Conservation (phyloP, 2,888 invertebrate species). For the Dichetophora obliterata region DNA sequence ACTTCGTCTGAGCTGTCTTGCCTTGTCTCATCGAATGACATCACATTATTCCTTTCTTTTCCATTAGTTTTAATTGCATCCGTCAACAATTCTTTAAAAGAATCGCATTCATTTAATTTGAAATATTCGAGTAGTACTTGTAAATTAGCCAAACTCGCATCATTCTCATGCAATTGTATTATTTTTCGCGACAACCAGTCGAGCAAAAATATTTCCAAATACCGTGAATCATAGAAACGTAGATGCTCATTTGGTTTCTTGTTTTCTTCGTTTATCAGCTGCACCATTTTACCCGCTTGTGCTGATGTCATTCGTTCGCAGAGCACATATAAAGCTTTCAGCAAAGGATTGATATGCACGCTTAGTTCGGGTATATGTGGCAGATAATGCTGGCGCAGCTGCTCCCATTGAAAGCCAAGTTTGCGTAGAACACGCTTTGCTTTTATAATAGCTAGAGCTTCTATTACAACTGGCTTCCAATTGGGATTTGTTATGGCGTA, state of each 20-base stretch:
- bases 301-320: constrained; percentile 68
- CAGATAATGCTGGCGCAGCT: constrained; percentile 61
- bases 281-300: constrained; percentile 58
- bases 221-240: constrained; percentile 58
- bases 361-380: constrained; percentile 65
- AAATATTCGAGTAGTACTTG: constrained; percentile 60
- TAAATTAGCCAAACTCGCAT: constrained; percentile 56
- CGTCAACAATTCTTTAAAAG: constrained; percentile 54
- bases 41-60: neutral
- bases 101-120: constrained; percentile 58
- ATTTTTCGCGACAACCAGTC: constrained; percentile 61
- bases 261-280: constrained; percentile 53
- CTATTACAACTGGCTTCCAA: constrained; percentile 71
- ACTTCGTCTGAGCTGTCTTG: constrained; percentile 36
- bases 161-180: constrained; percentile 52
- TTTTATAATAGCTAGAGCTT: constrained; percentile 71
- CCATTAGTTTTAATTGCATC: constrained; percentile 55
- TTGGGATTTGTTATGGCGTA: constrained; percentile 59
- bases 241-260: constrained; percentile 51
- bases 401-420: constrained; percentile 64
- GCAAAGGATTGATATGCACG: constrained; percentile 67
- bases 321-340: constrained; percentile 70
- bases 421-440: constrained; percentile 65
- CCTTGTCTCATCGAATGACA: neutral
- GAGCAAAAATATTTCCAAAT: constrained; percentile 64